phyloP scores from a whole-genome alignment of 2,888 invertebrate species.

The Empis livida region DNA sequence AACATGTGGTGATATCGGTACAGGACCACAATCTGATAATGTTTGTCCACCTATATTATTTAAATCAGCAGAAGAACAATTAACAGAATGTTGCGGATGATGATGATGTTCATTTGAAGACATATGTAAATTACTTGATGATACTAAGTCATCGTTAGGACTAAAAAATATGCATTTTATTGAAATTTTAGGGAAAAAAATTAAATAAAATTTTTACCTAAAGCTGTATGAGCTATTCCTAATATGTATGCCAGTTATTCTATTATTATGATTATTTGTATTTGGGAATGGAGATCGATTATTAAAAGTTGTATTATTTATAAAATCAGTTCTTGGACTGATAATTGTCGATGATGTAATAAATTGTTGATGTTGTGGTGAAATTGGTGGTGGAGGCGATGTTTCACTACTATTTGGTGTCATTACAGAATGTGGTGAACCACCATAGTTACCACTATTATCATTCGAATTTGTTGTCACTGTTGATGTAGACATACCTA shows the following conservation, averaged over 20 bases:
- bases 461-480: conserved; percentile 4
- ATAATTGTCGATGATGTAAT: background rate
- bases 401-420: no score
- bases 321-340: conserved; percentile 3
- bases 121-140: no score
- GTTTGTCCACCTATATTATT: conserved; percentile 4
- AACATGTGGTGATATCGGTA: conserved; percentile 36
- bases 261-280: conserved; percentile 12
- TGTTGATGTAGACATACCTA: conserved; percentile 7
- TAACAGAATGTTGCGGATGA: no score
- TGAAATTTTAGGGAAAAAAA: no score
- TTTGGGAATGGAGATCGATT: conserved; percentile 33
- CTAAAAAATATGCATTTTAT: background rate
- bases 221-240: conserved; percentile 12
- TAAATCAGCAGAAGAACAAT: no score
- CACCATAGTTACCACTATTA: conserved; percentile 1
- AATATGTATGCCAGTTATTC: conserved; percentile 5
- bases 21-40: conserved; percentile 16
- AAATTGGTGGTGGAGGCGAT: conserved; percentile 5
- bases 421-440: no score
- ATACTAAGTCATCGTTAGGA: background rate
- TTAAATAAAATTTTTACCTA: conserved; percentile 7
- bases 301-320: conserved; percentile 11
- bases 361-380: conserved; percentile 10
- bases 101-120: no score